Evolutionary conservation across 2,888 invertebrate genomes (phyloP).

Genomic region (Lasiommata megera): DNA sequence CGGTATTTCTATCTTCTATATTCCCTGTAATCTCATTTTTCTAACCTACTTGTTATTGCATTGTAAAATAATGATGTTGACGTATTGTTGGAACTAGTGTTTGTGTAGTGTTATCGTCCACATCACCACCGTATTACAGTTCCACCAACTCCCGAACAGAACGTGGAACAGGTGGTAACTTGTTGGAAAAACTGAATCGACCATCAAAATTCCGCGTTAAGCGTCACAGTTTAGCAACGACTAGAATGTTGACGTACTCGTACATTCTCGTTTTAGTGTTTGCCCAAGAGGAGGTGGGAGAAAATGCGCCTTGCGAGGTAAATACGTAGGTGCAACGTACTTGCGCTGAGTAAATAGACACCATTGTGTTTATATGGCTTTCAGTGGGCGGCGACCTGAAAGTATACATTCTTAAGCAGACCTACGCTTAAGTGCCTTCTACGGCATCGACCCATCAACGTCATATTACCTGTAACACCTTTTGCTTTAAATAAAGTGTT

Average conservation of each 20-base stretch:
- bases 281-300: slow-evolving; percentile 7
- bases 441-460: slow-evolving; percentile 1
- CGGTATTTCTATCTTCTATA: no score
- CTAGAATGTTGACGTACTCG: background rate
- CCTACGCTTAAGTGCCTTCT: slow-evolving; percentile 18
- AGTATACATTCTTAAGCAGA: slow-evolving; percentile 18
- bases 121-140: no score
- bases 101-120: no score
- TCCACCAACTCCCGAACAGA: no score
- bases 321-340: slow-evolving; percentile 9
- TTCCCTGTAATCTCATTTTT: no score
- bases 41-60: no score
- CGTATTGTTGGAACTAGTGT: no score
- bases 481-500: background rate
- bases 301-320: slow-evolving; percentile 3
- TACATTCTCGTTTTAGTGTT: slow-evolving; percentile 9
- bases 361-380: slow-evolving; percentile 26
- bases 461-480: slow-evolving; percentile 5
- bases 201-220: no score
- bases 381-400: slow-evolving; percentile 29
- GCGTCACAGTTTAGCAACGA: no score
- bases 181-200: no score
- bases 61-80: no score
- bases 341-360: slow-evolving; percentile 22
- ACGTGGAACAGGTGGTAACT: no score